Evolutionary conservation across 2,888 invertebrate genomes (phyloP).

Genomic region (Xylocampa areola): DNA sequence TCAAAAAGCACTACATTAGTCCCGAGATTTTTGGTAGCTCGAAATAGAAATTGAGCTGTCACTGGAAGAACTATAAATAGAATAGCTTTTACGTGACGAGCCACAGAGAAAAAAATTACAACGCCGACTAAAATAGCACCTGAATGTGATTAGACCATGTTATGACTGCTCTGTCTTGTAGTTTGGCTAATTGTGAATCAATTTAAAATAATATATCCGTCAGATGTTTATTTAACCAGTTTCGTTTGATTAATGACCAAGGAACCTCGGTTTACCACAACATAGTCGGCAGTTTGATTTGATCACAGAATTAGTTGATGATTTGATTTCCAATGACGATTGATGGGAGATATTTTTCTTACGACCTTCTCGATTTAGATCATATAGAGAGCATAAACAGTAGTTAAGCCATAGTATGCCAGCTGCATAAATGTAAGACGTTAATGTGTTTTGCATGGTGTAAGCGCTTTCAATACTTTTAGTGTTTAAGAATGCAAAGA

Average conservation of each 20-base stretch:
- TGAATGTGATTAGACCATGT: slow-evolving; percentile 46
- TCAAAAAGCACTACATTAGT: slow-evolving; percentile 26
- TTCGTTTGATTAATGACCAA: slow-evolving; percentile 48
- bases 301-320: slow-evolving; percentile 47
- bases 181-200: slow-evolving; percentile 50
- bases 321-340: slow-evolving; percentile 45
- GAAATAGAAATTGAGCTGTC: slow-evolving; percentile 48
- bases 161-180: slow-evolving; percentile 42
- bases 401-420: not conserved
- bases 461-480: slow-evolving; percentile 42
- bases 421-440: slow-evolving; percentile 2
- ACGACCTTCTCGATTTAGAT: slow-evolving; percentile 48
- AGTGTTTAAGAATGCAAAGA: slow-evolving; percentile 71
- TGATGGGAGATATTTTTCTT: slow-evolving; percentile 29
- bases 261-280: slow-evolving; percentile 37
- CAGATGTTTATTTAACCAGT: slow-evolving; percentile 50
- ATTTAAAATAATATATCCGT: slow-evolving; percentile 53
- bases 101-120: slow-evolving; percentile 32
- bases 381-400: slow-evolving; percentile 5
- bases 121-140: slow-evolving; percentile 27
- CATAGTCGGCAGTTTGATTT: slow-evolving; percentile 31
- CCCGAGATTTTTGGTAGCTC: slow-evolving; percentile 26
- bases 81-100: slow-evolving; percentile 26
- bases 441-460: slow-evolving; percentile 1
- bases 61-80: slow-evolving; percentile 37